Evolutionary conservation across 2,888 invertebrate genomes (phyloP).

Genomic region (Seira ritae): DNA sequence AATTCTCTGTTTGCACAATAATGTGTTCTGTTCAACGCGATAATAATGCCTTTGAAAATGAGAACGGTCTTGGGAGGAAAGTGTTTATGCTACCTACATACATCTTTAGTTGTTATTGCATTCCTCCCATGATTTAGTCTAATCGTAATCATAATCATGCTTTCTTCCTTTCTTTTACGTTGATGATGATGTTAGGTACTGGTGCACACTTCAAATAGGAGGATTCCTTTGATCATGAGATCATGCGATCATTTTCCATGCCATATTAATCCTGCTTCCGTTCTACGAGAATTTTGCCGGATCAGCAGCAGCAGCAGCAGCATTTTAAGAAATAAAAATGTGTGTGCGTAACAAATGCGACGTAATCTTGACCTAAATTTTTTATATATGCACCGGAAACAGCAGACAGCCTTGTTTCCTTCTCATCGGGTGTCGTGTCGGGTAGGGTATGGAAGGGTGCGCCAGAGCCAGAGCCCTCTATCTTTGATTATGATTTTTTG

Average conservation of each 20-base stretch:
- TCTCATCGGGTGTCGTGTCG: too few relatives aligned
- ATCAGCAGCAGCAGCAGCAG: too few relatives aligned
- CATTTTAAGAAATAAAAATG: conserved; percentile 45
- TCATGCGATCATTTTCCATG: conserved; percentile 21
- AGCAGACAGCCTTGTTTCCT: conserved; percentile 64
- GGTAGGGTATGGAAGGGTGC: too few relatives aligned
- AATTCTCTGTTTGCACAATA: too few relatives aligned
- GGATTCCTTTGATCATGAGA: too few relatives aligned
- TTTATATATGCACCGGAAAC: conserved; percentile 53
- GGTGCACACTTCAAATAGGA: too few relatives aligned
- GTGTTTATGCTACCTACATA: not conserved
- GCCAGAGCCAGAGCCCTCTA: too few relatives aligned
- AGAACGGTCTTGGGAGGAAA: not conserved
- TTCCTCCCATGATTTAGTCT: too few relatives aligned
- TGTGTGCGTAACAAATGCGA: conserved; percentile 40
- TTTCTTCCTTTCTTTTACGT: conserved; percentile 2
- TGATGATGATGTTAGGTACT: too few relatives aligned
- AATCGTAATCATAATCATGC: too few relatives aligned
- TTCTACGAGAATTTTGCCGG: conserved; percentile 10
- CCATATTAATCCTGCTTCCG: not conserved
- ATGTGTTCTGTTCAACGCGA: not conserved
- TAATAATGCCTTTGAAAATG: not conserved
- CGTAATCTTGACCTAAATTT: conserved; percentile 65
- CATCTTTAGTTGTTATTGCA: not conserved
- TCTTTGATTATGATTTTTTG: too few relatives aligned